These are phyloP conservation scores for Hippolais icterina DNA, from an alignment of 2,113 vertebrate genomes.

Conservation along the genomic window DNA sequence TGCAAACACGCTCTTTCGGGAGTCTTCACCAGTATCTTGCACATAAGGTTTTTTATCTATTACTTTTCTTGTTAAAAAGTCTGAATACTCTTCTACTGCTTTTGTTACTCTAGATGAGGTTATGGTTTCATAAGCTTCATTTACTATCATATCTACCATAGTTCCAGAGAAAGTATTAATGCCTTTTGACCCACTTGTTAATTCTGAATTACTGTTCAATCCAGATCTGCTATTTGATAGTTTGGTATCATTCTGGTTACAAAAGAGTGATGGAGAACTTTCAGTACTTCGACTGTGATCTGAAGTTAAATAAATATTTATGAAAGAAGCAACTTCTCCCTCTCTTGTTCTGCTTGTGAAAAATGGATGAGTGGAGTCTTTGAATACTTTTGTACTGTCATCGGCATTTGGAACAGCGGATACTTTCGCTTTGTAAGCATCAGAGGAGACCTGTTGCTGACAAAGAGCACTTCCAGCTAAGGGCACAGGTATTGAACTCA, in stretches of 20 bases:
- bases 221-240: neutral
- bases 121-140: constrained; percentile 87
- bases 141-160: constrained; percentile 88
- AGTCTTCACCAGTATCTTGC: constrained; percentile 32
- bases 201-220: constrained; percentile 38
- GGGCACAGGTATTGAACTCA: constrained; percentile 90
- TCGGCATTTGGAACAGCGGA: constrained; percentile 46
- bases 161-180: constrained; percentile 83
- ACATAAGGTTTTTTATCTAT: constrained; percentile 39
- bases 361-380: constrained; percentile 12
- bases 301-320: constrained; percentile 68
- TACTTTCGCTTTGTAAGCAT: constrained; percentile 53
- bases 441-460: constrained; percentile 71
- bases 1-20: constrained; percentile 58
- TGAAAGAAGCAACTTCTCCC: constrained; percentile 70
- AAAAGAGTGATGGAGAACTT: constrained; percentile 6
- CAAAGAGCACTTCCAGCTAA: constrained; percentile 87
- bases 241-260: constrained; percentile 4
- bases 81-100: constrained; percentile 77
- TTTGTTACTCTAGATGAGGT: constrained; percentile 79
- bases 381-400: constrained; percentile 40
- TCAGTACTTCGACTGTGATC: constrained; percentile 19
- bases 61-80: constrained; percentile 76
- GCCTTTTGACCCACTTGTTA: constrained; percentile 48
- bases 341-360: constrained; percentile 40